These are phyloP conservation scores for Synergus japonicus DNA, from an alignment of 2,888 invertebrate genomes.

Conservation along the genomic window DNA sequence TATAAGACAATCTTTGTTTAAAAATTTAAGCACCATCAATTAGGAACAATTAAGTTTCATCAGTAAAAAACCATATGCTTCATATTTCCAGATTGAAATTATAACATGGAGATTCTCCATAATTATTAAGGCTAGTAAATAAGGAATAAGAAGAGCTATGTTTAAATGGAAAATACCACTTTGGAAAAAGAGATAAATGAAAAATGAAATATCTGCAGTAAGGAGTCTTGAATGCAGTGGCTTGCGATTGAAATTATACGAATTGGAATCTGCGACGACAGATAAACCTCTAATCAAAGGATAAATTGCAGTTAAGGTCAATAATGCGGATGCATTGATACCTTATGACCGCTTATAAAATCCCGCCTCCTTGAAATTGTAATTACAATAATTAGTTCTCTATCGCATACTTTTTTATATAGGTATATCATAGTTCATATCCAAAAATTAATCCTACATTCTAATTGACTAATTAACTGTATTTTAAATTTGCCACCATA, in stretches of 20 bases:
- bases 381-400: slow-evolving; percentile 60
- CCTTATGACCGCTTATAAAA: slow-evolving; percentile 44
- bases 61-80: background rate
- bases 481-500: too few relatives aligned
- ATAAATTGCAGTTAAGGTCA: slow-evolving; percentile 19
- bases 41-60: background rate
- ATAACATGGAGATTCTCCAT: background rate
- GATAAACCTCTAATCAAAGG: slow-evolving; percentile 21
- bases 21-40: background rate
- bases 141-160: background rate
- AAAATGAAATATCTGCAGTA: background rate
- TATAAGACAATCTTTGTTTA: background rate
- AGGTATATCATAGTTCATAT: too few relatives aligned
- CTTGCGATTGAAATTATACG: slow-evolving; percentile 17
- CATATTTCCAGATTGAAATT: background rate
- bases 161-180: slow-evolving; percentile 13
- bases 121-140: slow-evolving; percentile 13
- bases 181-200: background rate
- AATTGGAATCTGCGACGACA: slow-evolving; percentile 22
- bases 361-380: slow-evolving; percentile 48
- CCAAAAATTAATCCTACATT: too few relatives aligned
- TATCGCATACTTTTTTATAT: background rate
- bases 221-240: background rate
- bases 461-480: too few relatives aligned
- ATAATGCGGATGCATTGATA: slow-evolving; percentile 44